Conservation (phyloP, 2,113 vertebrate species). For the Naja naja region DNA sequence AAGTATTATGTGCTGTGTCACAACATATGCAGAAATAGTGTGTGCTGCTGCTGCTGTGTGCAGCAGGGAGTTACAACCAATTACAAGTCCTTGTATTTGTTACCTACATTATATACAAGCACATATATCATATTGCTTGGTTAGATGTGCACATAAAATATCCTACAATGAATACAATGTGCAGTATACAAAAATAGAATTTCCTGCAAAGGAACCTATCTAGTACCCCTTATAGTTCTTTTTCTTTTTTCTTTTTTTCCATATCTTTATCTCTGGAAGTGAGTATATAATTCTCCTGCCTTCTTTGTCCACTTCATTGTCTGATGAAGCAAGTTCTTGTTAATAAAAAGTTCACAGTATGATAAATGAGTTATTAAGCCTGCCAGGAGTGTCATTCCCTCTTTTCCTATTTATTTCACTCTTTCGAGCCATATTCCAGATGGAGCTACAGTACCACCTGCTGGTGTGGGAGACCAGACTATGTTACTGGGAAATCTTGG, state of each 20-base stretch:
- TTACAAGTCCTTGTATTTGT: background rate
- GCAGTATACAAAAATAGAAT: background rate
- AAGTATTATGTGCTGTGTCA: background rate
- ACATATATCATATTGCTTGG: background rate
- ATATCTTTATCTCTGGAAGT: background rate
- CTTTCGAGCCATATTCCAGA: background rate
- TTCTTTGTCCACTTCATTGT: background rate
- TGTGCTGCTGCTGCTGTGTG: no score
- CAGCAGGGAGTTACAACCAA: background rate
- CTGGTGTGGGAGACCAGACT: background rate
- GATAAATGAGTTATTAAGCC: background rate
- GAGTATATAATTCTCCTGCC: background rate
- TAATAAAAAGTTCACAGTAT: background rate
- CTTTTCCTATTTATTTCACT: background rate
- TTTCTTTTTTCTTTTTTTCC: background rate
- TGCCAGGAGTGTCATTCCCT: background rate
- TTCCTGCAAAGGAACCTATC: background rate
- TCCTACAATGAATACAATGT: background rate
- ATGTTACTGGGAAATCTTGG: background rate
- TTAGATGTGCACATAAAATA: background rate
- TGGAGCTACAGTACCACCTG: constrained; percentile 10
- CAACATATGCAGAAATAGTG: background rate
- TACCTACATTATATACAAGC: background rate
- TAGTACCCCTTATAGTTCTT: background rate
- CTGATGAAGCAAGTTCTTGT: background rate